phyloP scores from a whole-genome alignment of 2,113 vertebrate species.

The Phalacrocorax brasilianus region DNA sequence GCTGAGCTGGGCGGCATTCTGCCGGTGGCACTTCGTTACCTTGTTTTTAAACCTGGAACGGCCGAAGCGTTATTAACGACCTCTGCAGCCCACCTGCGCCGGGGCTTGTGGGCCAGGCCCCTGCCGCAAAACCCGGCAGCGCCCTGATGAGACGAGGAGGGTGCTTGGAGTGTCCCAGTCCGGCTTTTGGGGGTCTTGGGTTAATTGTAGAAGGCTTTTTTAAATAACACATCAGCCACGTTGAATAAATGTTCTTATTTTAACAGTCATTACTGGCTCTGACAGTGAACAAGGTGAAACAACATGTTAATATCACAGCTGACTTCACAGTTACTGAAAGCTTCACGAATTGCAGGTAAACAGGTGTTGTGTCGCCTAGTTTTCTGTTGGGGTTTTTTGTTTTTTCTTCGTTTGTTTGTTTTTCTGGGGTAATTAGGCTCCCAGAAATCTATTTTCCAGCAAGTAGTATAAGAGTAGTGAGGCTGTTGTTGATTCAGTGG shows the following conservation, averaged over 20 bases:
- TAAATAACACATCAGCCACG: accelerated
- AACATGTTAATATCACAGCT: conserved; percentile 70
- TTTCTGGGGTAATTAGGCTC: neutral
- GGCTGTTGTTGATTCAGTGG: neutral
- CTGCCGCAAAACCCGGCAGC: accelerated
- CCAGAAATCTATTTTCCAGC: neutral
- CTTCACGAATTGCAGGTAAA: conserved; percentile 64
- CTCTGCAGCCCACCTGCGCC: accelerated
- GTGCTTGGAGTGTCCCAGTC: too few species aligned
- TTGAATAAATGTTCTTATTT: neutral
- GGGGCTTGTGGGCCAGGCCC: neutral
- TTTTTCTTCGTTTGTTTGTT: neutral
- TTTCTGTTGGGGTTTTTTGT: neutral
- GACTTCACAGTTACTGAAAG: conserved; percentile 47
- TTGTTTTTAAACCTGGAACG: accelerated
- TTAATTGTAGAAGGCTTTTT: neutral
- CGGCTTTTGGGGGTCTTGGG: accelerated
- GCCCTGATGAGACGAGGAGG: neutral
- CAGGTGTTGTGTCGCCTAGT: neutral
- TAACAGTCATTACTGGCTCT: neutral
- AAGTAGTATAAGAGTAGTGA: neutral
- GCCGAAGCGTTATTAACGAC: accelerated
- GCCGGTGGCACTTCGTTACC: accelerated
- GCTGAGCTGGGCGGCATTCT: neutral
- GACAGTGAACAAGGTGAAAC: neutral